Conservation (phyloP, 2,113 vertebrate species). For the Hippocampus mohnikei region DNA sequence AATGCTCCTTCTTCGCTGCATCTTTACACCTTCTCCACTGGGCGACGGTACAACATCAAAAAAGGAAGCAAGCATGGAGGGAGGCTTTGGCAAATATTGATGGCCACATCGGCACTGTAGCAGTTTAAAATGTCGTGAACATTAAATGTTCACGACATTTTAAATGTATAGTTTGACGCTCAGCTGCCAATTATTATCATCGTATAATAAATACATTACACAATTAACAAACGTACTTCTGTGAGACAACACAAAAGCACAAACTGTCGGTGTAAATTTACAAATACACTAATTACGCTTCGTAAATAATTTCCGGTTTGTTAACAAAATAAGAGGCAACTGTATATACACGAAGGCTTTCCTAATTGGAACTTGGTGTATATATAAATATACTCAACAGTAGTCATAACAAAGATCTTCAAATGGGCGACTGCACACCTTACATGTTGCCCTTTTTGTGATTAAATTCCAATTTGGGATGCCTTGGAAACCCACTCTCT, state of each 20-base stretch:
- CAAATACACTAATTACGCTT: too few species aligned
- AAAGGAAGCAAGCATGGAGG: neutral
- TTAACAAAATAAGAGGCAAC: neutral
- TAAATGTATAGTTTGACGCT: neutral
- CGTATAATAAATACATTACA: neutral
- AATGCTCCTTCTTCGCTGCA: neutral
- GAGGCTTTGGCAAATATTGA: neutral
- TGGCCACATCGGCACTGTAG: conserved; percentile 5
- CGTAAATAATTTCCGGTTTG: neutral
- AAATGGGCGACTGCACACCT: too few species aligned
- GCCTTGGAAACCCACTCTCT: neutral
- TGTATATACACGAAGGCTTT: neutral
- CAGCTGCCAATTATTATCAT: neutral
- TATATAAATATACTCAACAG: neutral
- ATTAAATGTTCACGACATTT: neutral
- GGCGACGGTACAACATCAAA: neutral
- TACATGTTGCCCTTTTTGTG: too few species aligned
- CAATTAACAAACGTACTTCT: neutral
- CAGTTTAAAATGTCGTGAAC: neutral
- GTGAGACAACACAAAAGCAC: neutral
- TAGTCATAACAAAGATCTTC: neutral
- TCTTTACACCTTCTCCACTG: neutral
- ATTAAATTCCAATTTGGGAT: neutral
- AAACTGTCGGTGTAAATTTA: neutral
- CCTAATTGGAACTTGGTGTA: too few species aligned